Conservation (phyloP, 2,113 vertebrate species). For the Nanorana parkeri region DNA sequence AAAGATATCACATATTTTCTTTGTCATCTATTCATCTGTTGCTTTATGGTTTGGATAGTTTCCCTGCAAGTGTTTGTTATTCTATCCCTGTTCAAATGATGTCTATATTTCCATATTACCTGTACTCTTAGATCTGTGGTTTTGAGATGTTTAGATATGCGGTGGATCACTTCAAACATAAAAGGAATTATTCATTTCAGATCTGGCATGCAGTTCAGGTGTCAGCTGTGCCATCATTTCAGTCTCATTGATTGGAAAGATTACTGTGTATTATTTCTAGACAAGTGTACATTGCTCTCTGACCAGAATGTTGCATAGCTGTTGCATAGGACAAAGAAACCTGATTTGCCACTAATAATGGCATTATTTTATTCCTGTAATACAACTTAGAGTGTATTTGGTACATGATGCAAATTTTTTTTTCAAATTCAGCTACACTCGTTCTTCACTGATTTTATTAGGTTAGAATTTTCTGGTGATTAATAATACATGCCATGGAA, state of each 20-base stretch:
- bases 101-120: background rate
- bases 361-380: background rate
- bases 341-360: background rate
- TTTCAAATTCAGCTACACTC: too few relatives aligned
- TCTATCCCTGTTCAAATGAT: background rate
- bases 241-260: conserved; percentile 39
- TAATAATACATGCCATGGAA: too few relatives aligned
- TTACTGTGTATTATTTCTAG: conserved; percentile 27
- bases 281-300: conserved; percentile 12
- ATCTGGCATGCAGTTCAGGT: conserved; percentile 17
- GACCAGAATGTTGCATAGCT: conserved; percentile 11
- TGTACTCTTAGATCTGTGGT: background rate
- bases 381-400: background rate
- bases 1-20: too few relatives aligned
- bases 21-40: too few relatives aligned
- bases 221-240: conserved; percentile 34
- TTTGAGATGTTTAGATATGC: background rate
- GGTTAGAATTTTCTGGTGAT: too few relatives aligned
- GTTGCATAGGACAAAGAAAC: conserved; percentile 1
- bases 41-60: background rate
- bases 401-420: too few relatives aligned
- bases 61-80: background rate
- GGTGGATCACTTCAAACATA: background rate
- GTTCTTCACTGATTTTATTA: too few relatives aligned
- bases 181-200: conserved; percentile 14